These are phyloP conservation scores for Peromyscus maniculatus DNA, from an alignment of 2,113 vertebrate species.

Conservation along the genomic window DNA sequence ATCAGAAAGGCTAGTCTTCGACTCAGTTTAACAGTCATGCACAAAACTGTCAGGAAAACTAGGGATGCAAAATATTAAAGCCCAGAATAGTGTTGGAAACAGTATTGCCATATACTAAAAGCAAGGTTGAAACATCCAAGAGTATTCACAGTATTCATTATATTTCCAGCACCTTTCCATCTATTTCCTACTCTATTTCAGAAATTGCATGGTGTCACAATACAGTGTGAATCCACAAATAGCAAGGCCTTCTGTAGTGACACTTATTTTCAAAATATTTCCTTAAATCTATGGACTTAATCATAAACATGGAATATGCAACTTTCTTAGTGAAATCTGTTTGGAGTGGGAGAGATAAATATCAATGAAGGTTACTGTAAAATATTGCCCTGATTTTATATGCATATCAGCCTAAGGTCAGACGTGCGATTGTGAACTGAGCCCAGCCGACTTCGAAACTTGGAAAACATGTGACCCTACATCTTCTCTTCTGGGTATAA, in stretches of 20 bases:
- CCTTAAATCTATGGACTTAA: not conserved
- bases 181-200: conserved; percentile 51
- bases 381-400: not conserved
- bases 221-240: conserved; percentile 44
- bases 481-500: not conserved
- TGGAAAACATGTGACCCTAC: not conserved
- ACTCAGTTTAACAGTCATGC: not conserved
- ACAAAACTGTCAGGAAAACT: not conserved
- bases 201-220: conserved; percentile 18
- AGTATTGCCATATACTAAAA: conserved; percentile 26
- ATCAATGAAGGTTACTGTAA: not conserved
- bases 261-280: conserved; percentile 46
- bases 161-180: conserved; percentile 46
- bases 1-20: conserved; percentile 24
- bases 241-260: conserved; percentile 21
- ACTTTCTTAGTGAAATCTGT: conserved; percentile 28
- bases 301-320: conserved; percentile 8
- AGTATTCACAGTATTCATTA: conserved; percentile 31
- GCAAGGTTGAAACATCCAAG: not conserved
- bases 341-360: not conserved
- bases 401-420: not conserved
- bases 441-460: not conserved
- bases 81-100: conserved; percentile 31
- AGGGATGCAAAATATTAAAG: not conserved
- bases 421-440: not conserved